A percentile compares a stretch with the other conserved stretches of the same genome.
Conservation (phyloP, 1,140 invertebrate species). For the Philotrypesis tridentata region DNA sequence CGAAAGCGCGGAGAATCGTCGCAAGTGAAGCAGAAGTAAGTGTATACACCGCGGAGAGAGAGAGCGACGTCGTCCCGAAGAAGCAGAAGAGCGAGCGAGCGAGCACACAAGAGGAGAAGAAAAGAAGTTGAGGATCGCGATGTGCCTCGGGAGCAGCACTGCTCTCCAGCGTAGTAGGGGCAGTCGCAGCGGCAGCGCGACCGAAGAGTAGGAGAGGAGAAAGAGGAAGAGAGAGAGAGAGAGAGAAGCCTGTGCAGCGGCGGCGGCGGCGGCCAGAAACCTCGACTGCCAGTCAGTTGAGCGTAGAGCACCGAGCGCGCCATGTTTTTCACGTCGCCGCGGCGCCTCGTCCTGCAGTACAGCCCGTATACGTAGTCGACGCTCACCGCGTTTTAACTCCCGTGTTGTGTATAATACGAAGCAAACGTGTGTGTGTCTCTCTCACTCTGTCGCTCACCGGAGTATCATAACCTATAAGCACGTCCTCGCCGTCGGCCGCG, state of each 20-base stretch:
- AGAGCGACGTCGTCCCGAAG: constrained; percentile 15
- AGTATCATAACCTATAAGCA: too few species aligned
- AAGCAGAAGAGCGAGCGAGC: not conserved
- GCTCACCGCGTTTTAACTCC: not conserved
- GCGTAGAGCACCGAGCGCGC: constrained; percentile 51
- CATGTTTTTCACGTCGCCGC: constrained; percentile 49
- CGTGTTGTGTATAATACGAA: not conserved
- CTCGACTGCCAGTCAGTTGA: constrained; percentile 38
- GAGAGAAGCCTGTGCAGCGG: not conserved
- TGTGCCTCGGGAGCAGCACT: too few species aligned
- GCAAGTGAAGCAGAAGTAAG: too few species aligned
- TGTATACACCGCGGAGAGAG: too few species aligned
- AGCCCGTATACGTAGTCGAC: not conserved
- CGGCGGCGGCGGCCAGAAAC: constrained; percentile 16
- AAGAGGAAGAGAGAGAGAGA: constrained; percentile 28
- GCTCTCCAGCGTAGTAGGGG: not conserved
- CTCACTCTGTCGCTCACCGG: too few species aligned
- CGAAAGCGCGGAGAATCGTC: too few species aligned
- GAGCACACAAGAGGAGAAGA: not conserved
- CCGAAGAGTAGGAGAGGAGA: constrained; percentile 16
- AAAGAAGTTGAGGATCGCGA: constrained; percentile 5
- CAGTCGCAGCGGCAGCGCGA: too few species aligned
- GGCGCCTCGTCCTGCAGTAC: not conserved
- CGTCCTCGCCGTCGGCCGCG: not conserved
- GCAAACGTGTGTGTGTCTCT: too few species aligned